Evolutionary conservation across 2,888 invertebrate species (phyloP).

Genomic region (Junonia oenone): DNA sequence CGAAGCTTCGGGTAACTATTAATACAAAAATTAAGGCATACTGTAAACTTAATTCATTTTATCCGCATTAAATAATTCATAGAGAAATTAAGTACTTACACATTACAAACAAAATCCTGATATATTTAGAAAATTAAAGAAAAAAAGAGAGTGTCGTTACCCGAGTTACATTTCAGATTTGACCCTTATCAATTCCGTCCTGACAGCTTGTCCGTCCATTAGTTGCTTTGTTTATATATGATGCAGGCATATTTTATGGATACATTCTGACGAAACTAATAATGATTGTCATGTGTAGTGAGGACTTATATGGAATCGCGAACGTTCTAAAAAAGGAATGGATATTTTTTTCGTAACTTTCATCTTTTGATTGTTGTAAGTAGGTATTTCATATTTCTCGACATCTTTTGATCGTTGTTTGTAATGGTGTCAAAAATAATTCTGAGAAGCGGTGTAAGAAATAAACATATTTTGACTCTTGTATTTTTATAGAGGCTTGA

Average conservation of each 20-base stretch:
- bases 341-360: neutral
- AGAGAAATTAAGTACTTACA: neutral
- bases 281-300: constrained; percentile 13
- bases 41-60: no score
- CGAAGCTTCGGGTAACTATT: no score
- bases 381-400: no score
- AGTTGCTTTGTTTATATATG: constrained; percentile 33
- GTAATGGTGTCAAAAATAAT: no score
- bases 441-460: no score
- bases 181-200: constrained; percentile 55
- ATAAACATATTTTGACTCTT: no score
- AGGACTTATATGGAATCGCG: neutral
- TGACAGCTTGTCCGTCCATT: constrained; percentile 42
- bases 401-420: no score
- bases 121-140: neutral
- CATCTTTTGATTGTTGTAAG: neutral
- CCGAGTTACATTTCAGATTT: constrained; percentile 41
- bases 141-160: constrained; percentile 31
- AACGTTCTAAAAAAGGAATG: no score
- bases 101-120: neutral
- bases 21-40: no score
- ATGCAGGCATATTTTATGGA: constrained; percentile 28
- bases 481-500: no score
- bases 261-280: constrained; percentile 4
- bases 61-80: neutral